Conservation (phyloP, 2,797 vertebrate genomes). For the Danio tinwini region DNA sequence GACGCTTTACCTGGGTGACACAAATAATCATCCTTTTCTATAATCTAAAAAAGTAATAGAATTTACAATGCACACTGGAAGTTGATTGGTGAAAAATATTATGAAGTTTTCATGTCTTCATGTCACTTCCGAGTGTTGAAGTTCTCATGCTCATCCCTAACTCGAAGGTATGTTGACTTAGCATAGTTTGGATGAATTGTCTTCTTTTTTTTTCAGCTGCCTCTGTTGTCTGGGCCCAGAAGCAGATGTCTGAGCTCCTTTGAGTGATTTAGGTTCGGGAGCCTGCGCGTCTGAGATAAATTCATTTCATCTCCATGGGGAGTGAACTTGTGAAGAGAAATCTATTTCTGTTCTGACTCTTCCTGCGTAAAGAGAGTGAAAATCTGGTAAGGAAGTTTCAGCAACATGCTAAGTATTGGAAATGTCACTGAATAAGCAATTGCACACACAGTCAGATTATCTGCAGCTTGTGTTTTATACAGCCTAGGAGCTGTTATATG, state of each 20-base stretch:
- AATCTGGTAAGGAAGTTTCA: slow-evolving; percentile 60
- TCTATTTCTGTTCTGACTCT: slow-evolving; percentile 56
- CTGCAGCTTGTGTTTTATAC: slow-evolving; percentile 54
- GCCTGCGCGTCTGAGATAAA: slow-evolving; percentile 60
- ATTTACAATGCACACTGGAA: not conserved
- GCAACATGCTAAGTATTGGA: slow-evolving; percentile 55
- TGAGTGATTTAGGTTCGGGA: slow-evolving; percentile 63
- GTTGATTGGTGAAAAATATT: not conserved
- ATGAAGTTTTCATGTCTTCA: slow-evolving; percentile 3
- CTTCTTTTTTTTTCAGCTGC: slow-evolving; percentile 44
- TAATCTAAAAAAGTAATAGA: not conserved
- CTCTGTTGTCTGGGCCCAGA: slow-evolving; percentile 56
- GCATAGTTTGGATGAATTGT: slow-evolving; percentile 37
- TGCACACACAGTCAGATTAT: slow-evolving; percentile 55
- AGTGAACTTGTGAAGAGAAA: slow-evolving; percentile 60
- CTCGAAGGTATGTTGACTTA: slow-evolving; percentile 33
- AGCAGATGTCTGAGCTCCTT: slow-evolving; percentile 58
- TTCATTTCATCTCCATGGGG: slow-evolving; percentile 61
- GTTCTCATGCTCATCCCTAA: slow-evolving; percentile 23
- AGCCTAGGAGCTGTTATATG: slow-evolving; percentile 32
- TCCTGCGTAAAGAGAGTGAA: slow-evolving; percentile 51
- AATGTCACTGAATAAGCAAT: slow-evolving; percentile 59
- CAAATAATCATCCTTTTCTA: not conserved
- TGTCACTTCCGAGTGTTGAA: slow-evolving; percentile 10
- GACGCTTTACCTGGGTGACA: not conserved